Evolutionary conservation across 2,113 vertebrate genomes (phyloP), one percentile per base, ranked within the genome.

Genomic region (Laterallus jamaicensis): DNA sequence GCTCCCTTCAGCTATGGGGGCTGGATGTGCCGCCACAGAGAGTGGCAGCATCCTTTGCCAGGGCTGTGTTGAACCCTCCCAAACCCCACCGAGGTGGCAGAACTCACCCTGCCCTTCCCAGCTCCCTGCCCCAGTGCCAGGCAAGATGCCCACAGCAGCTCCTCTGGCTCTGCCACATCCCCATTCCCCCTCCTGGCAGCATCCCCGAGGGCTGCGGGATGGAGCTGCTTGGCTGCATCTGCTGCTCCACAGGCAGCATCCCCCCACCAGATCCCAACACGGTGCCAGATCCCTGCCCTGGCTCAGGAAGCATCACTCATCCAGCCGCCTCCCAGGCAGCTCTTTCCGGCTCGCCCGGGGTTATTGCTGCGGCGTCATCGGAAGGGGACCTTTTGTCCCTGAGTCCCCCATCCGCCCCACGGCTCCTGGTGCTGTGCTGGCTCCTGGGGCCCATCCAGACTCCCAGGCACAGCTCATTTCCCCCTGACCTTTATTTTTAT

Each of bases 111-210:
- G 18, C 3, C 31, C 7, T 28, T 22, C 60, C 67, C 2, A 19
- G 15, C 52, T 59, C 81, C 50, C 44, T 18, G 10, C 32, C 47
- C 4, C 1, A 4, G n/a, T n/a, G 40, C 90, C 88, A 24, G 73
- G n/a, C 19, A 4, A 15, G 73, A 25, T 55, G 49, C 64, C 74
- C 2, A 2, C 0, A 7, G 63, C 42, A 17, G n/a, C 82, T 63
- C 49, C 82, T 63, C 42, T 3, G 1, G 40, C 66, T 58, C 14
- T 11, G 10, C 70, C 19, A 0, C 5, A 2, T 10, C 20, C 20
- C 15, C 12, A 0, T 44, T 29, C 10, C 49, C 64, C 6, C 2
- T 80, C 70, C 77, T 3, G 0, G 3, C 11, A 2, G 24, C 0
- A 4, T 9, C 29, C 20, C 77, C 0, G 25, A 76, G 69, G 52